phyloP scores from a whole-genome alignment of 2,797 vertebrate genomes.

The Silurus aristotelis region DNA sequence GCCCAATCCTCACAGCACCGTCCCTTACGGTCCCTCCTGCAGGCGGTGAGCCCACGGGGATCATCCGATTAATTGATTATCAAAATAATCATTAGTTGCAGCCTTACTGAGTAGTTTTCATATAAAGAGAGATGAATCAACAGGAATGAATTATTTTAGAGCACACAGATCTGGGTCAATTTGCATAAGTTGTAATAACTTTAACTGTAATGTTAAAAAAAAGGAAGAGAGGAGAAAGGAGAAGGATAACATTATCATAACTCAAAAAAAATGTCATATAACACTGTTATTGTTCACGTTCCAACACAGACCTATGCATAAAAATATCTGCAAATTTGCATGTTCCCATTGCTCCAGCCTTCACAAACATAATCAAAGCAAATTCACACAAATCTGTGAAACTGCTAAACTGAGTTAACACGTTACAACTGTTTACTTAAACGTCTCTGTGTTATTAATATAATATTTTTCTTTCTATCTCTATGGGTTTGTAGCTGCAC shows the following conservation, averaged over 20 bases:
- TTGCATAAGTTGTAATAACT: background rate
- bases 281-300: background rate
- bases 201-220: background rate
- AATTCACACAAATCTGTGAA: background rate
- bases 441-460: background rate
- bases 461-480: background rate
- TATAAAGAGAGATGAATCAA: background rate
- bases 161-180: background rate
- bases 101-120: background rate
- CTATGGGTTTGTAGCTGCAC: background rate
- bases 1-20: too few relatives aligned
- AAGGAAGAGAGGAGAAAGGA: background rate
- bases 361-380: background rate
- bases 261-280: background rate
- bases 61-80: too few relatives aligned
- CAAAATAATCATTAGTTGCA: too few relatives aligned
- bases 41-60: too few relatives aligned
- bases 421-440: background rate
- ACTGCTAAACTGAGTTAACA: background rate
- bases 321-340: background rate
- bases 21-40: too few relatives aligned
- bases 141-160: background rate
- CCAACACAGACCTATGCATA: background rate
- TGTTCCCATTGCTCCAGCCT: background rate
- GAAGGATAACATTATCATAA: background rate